These are phyloP conservation scores for Drosophila rhopaloa DNA, from an alignment of 1,140 invertebrate species.

Conservation along the genomic window DNA sequence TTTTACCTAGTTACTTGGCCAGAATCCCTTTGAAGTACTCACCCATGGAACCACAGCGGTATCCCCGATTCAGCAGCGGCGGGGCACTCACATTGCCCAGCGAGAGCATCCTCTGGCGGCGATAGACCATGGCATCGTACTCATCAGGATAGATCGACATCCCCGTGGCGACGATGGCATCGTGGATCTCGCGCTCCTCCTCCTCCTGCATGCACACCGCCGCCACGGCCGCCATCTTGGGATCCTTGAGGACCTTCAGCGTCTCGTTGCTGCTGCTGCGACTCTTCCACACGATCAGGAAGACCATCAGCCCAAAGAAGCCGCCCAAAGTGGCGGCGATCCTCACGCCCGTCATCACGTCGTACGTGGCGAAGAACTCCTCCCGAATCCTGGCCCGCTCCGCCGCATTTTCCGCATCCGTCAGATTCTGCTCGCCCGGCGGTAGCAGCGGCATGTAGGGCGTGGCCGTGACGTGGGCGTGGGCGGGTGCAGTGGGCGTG, in stretches of 20 bases:
- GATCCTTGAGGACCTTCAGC: slow-evolving; percentile 87
- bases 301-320: slow-evolving; percentile 94
- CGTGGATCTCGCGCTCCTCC: slow-evolving; percentile 89
- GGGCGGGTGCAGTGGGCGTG: slow-evolving; percentile 30
- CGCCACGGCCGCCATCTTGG: slow-evolving; percentile 87
- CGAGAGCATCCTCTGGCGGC: slow-evolving; percentile 86
- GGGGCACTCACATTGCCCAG: slow-evolving; percentile 85
- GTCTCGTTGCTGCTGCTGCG: slow-evolving; percentile 89
- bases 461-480: slow-evolving; percentile 52
- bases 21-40: slow-evolving; percentile 12
- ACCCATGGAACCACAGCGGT: slow-evolving; percentile 89
- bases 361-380: slow-evolving; percentile 95
- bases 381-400: slow-evolving; percentile 88
- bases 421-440: slow-evolving; percentile 72
- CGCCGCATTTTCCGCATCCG: slow-evolving; percentile 63
- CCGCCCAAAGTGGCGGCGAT: slow-evolving; percentile 95
- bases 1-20: neutral
- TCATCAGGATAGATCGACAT: slow-evolving; percentile 86
- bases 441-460: slow-evolving; percentile 68
- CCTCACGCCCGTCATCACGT: slow-evolving; percentile 94
- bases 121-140: slow-evolving; percentile 85
- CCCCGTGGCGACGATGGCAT: slow-evolving; percentile 89
- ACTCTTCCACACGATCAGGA: slow-evolving; percentile 94
- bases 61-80: slow-evolving; percentile 85
- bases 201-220: slow-evolving; percentile 92